Conservation (phyloP, 2,888 invertebrate genomes). For the Aphidoletes aphidimyza region DNA sequence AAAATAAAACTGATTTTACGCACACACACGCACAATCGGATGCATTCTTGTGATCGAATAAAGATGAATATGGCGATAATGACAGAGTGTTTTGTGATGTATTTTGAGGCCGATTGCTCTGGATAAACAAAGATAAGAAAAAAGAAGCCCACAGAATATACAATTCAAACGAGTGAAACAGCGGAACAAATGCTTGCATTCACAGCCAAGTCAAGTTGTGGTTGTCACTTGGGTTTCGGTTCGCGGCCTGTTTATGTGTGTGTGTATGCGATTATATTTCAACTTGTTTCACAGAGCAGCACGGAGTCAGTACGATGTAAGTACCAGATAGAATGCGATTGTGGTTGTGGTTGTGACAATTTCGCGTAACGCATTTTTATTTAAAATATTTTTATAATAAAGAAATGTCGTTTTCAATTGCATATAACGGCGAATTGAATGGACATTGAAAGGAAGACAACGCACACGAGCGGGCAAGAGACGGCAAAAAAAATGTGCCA, state of each 20-base stretch:
- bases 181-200: neutral
- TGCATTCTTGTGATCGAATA: neutral
- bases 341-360: slow-evolving; percentile 9
- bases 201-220: neutral
- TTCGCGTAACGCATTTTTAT: slow-evolving; percentile 39
- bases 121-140: slow-evolving; percentile 36
- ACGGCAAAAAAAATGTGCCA: too few species aligned
- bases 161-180: neutral
- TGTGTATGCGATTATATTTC: neutral
- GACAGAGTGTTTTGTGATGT: neutral
- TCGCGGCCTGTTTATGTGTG: too few species aligned
- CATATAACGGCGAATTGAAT: slow-evolving; percentile 31
- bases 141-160: neutral
- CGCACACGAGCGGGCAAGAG: neutral
- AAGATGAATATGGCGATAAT: slow-evolving; percentile 37
- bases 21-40: neutral
- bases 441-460: neutral
- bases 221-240: slow-evolving; percentile 31
- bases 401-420: slow-evolving; percentile 46
- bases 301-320: neutral
- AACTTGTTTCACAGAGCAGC: neutral
- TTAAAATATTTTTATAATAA: slow-evolving; percentile 24
- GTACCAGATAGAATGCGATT: neutral
- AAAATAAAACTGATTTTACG: neutral
- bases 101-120: slow-evolving; percentile 41